Conservation (phyloP, 2,888 invertebrate species). For the Eupithecia insigniata region DNA sequence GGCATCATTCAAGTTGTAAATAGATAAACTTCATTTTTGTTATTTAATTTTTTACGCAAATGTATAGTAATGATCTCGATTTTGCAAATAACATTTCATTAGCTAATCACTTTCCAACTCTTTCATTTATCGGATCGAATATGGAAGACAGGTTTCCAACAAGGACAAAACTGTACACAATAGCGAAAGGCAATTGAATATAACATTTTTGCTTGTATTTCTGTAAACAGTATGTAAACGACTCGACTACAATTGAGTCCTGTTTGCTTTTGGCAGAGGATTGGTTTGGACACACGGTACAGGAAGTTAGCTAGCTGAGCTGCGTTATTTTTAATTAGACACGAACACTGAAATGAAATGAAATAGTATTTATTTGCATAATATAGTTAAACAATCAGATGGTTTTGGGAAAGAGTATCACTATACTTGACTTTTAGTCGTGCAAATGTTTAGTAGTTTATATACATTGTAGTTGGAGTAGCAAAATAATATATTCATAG, state of each 20-base stretch:
- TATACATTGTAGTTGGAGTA: too few species aligned
- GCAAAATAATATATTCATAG: too few species aligned
- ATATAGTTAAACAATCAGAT: too few species aligned
- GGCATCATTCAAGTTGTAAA: background rate
- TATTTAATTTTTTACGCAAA: background rate
- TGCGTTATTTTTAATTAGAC: too few species aligned
- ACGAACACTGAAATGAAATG: too few species aligned
- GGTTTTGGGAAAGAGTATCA: too few species aligned
- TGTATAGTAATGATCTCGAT: background rate
- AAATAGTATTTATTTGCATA: too few species aligned
- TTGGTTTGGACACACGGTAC: slow-evolving; percentile 52
- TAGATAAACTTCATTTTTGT: background rate
- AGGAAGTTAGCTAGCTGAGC: slow-evolving; percentile 31
- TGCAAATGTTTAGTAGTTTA: too few species aligned
- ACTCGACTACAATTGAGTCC: slow-evolving; percentile 68
- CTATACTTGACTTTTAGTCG: too few species aligned
- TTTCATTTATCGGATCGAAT: slow-evolving; percentile 2
- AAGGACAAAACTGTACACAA: slow-evolving; percentile 42
- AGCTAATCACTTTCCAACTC: slow-evolving; percentile 1
- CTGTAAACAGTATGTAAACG: slow-evolving; percentile 81
- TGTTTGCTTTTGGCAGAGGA: slow-evolving; percentile 71
- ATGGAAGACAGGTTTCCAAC: slow-evolving; percentile 42
- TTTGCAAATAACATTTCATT: background rate
- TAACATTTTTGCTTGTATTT: slow-evolving; percentile 67
- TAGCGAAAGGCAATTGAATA: slow-evolving; percentile 55